Evolutionary conservation across 2,797 vertebrate genomes (phyloP).

Genomic region (Notolabrus celidotus): DNA sequence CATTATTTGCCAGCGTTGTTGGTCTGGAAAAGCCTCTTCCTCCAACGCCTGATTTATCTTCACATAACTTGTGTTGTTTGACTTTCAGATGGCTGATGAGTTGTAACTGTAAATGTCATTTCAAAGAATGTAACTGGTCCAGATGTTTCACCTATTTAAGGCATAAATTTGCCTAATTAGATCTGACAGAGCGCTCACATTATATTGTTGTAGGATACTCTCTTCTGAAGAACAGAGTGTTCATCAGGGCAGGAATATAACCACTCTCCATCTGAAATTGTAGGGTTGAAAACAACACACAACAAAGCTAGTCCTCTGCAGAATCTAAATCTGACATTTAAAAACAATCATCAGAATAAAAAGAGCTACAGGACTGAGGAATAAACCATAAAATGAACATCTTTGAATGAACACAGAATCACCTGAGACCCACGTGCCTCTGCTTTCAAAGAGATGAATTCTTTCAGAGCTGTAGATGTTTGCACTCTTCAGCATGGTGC

Average conservation of each 20-base stretch:
- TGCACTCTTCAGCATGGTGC: constrained; percentile 15
- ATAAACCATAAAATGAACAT: not conserved
- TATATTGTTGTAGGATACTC: no score
- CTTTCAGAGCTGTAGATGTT: not conserved
- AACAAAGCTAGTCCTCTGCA: not conserved
- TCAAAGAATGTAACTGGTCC: constrained; percentile 71
- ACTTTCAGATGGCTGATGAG: constrained; percentile 49
- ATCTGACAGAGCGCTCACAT: constrained; percentile 13
- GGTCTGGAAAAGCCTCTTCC: no score
- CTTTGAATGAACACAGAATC: not conserved
- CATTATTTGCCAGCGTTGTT: no score
- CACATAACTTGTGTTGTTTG: constrained; percentile 27
- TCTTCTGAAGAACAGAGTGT: no score
- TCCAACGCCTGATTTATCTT: not conserved
- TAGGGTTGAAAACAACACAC: not conserved
- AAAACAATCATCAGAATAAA: not conserved
- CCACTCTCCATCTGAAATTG: not conserved
- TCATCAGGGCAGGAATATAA: no score
- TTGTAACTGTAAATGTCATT: constrained; percentile 55
- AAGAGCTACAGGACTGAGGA: not conserved
- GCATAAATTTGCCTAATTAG: constrained; percentile 14
- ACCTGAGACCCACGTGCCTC: not conserved
- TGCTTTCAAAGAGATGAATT: constrained; percentile 9
- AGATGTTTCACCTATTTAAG: constrained; percentile 42
- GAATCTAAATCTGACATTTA: not conserved